phyloP scores from a whole-genome alignment of 2,113 vertebrate species.

The Sitta europaea region DNA sequence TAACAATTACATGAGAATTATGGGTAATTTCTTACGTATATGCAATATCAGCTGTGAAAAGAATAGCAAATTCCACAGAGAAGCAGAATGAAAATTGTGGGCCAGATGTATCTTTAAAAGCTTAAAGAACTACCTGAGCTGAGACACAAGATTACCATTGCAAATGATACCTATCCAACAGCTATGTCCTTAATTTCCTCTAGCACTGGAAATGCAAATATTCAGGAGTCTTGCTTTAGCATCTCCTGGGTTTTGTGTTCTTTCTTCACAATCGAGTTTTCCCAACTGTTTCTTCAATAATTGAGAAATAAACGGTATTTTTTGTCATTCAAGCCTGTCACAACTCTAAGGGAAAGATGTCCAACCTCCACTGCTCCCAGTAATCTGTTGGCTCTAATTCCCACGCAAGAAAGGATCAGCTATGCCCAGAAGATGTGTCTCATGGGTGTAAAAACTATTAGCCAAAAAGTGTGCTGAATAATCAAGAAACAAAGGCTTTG shows the following conservation, averaged over 20 bases:
- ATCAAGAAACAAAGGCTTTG: neutral
- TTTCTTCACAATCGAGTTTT: neutral
- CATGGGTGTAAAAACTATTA: neutral
- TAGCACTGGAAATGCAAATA: neutral
- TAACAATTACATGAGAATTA: neutral
- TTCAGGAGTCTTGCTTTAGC: neutral
- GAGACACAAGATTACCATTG: neutral
- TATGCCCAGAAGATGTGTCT: neutral
- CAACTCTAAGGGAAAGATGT: neutral
- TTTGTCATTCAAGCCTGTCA: neutral
- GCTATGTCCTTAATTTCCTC: neutral
- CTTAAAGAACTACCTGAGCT: neutral
- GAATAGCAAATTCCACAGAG: neutral
- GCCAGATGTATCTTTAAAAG: neutral
- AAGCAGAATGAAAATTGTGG: neutral
- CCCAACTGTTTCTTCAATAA: neutral
- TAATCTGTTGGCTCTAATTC: neutral
- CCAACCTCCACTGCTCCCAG: neutral
- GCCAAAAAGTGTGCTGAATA: neutral
- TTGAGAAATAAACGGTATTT: neutral
- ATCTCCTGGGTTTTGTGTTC: neutral
- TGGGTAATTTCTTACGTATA: neutral
- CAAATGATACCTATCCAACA: neutral
- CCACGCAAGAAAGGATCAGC: neutral
- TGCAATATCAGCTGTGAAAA: neutral